Percentiles rank a stretch among this genome's conserved stretches.
Conservation (phyloP, 2,888 invertebrate species). For the Dexiosoma caninum region DNA sequence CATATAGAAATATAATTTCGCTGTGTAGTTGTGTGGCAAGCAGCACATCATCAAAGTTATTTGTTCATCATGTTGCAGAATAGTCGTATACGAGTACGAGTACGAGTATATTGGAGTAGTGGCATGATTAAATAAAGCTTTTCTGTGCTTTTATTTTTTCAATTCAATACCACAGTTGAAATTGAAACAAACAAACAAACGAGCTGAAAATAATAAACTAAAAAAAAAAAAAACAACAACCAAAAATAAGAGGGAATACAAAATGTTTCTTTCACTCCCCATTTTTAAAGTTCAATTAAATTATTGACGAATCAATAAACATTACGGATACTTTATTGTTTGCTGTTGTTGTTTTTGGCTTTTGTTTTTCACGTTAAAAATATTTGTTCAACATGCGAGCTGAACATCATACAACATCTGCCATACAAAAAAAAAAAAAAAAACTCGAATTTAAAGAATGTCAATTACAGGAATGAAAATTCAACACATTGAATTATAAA, state of each 20-base stretch:
- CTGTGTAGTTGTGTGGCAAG: neutral
- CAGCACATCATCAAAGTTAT: conserved; percentile 22
- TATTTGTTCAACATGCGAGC: conserved; percentile 15
- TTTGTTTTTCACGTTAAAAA: conserved; percentile 1
- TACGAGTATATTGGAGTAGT: neutral
- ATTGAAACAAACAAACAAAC: conserved; percentile 25
- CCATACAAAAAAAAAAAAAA: conserved; percentile 9
- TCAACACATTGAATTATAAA: conserved; percentile 56
- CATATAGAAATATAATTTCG: conserved; percentile 14
- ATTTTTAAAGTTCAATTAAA: conserved; percentile 58
- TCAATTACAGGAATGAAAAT: conserved; percentile 63
- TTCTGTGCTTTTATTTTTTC: conserved; percentile 14
- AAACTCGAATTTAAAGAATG: conserved; percentile 56
- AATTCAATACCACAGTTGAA: conserved; percentile 24
- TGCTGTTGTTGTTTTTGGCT: neutral
- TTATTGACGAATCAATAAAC: conserved; percentile 63
- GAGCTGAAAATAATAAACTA: conserved; percentile 22
- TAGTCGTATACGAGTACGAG: neutral
- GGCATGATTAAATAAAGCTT: conserved; percentile 31
- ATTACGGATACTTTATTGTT: conserved; percentile 13
- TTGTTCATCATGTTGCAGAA: conserved; percentile 9
- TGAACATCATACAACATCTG: conserved; percentile 6
- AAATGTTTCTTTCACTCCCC: conserved; percentile 37
- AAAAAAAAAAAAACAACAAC: neutral
- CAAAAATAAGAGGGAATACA: neutral